Conservation (phyloP, 2,888 invertebrate genomes). For the Rhagonycha fulva region DNA sequence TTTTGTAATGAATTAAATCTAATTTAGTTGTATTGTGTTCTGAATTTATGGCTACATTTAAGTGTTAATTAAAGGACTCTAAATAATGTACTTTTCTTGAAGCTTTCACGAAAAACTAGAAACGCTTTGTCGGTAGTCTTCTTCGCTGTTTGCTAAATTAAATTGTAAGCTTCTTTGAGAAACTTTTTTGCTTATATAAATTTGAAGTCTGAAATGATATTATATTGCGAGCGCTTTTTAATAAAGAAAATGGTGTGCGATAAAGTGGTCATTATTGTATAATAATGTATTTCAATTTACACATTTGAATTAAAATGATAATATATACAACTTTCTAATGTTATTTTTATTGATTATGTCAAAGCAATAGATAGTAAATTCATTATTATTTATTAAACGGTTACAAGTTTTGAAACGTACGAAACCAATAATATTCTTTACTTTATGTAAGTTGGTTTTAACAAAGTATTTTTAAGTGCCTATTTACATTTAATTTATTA, state of each 20-base stretch:
- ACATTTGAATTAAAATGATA: neutral
- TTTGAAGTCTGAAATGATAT: neutral
- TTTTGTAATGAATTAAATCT: neutral
- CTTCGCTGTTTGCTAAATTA: neutral
- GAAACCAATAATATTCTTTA: neutral
- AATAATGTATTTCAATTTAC: neutral
- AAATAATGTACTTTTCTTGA: neutral
- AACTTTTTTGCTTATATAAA: neutral
- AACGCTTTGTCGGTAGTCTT: neutral
- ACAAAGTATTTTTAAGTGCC: neutral
- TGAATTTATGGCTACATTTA: neutral
- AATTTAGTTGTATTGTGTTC: neutral
- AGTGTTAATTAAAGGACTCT: neutral
- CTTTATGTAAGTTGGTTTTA: neutral
- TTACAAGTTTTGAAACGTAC: neutral
- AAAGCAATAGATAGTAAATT: neutral
- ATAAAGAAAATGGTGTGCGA: neutral
- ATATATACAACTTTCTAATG: neutral
- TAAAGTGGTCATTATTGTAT: neutral
- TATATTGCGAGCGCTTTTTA: neutral
- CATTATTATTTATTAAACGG: neutral
- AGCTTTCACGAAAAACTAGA: neutral
- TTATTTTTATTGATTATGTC: neutral
- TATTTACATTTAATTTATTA: neutral
- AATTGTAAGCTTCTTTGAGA: neutral